These are phyloP conservation scores for Anarhynchus alexandrinus DNA, from an alignment of 2,113 vertebrate genomes.

Conservation along the genomic window DNA sequence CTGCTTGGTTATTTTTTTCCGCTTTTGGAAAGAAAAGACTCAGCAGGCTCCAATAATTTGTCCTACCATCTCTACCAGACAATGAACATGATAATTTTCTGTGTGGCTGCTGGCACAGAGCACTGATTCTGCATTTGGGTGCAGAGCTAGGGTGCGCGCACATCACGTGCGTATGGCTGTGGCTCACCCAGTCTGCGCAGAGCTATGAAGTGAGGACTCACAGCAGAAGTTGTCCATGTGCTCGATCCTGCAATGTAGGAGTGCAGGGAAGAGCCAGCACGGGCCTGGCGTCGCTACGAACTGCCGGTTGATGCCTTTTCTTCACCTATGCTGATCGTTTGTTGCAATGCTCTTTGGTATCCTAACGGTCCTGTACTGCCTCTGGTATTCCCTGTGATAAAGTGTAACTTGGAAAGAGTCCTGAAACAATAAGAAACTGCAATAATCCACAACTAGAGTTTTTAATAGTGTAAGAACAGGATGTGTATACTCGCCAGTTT, in stretches of 20 bases:
- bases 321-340: not conserved
- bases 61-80: not conserved
- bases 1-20: not conserved
- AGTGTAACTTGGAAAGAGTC: slow-evolving; percentile 46
- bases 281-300: fast-evolving
- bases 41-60: not conserved
- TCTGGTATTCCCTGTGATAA: slow-evolving; percentile 27
- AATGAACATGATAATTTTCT: not conserved
- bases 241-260: not conserved
- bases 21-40: not conserved
- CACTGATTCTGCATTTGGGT: not conserved
- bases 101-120: not conserved
- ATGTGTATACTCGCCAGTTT: slow-evolving; percentile 46
- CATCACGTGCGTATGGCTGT: fast-evolving
- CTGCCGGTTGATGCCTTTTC: not conserved
- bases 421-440: slow-evolving; percentile 55
- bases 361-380: not conserved
- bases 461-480: slow-evolving; percentile 43
- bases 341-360: not conserved
- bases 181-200: fast-evolving
- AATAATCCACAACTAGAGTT: slow-evolving; percentile 22
- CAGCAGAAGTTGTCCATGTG: fast-evolving
- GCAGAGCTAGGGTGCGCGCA: too few species aligned
- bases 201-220: not conserved
- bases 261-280: not conserved